phyloP scores from a whole-genome alignment of 2,888 invertebrate genomes.

The Galerucella nymphaeae region DNA sequence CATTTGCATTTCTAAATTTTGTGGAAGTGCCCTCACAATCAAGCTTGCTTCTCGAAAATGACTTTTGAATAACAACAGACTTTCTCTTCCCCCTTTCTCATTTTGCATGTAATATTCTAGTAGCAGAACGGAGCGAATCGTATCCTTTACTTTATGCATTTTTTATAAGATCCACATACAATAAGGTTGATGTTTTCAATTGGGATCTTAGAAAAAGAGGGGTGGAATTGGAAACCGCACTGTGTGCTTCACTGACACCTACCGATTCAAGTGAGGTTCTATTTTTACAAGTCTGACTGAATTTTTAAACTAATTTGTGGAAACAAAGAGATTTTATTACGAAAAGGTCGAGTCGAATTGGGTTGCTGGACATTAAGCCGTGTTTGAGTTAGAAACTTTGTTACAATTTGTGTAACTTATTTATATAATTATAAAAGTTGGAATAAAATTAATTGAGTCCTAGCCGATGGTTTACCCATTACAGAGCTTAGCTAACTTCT shows the following conservation, averaged over 20 bases:
- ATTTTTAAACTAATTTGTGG: background rate
- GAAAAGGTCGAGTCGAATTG: background rate
- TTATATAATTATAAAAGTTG: too few relatives aligned
- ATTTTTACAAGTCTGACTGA: background rate
- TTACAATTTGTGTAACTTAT: too few relatives aligned
- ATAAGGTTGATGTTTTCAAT: slow-evolving; percentile 15
- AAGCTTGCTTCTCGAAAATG: slow-evolving; percentile 29
- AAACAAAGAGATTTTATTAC: slow-evolving; percentile 1
- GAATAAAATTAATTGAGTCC: too few relatives aligned
- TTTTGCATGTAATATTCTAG: slow-evolving; percentile 32
- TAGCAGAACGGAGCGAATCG: slow-evolving; percentile 22
- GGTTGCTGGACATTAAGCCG: too few relatives aligned
- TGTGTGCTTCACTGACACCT: background rate
- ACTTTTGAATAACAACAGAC: slow-evolving; percentile 34
- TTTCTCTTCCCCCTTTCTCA: slow-evolving; percentile 16
- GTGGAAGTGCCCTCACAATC: slow-evolving; percentile 39
- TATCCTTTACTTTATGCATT: slow-evolving; percentile 26
- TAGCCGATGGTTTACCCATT: too few relatives aligned
- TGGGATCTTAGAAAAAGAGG: slow-evolving; percentile 1
- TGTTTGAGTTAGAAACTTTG: too few relatives aligned
- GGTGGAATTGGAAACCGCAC: background rate
- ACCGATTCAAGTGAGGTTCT: background rate
- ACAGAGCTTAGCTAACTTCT: too few relatives aligned
- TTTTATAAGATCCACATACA: slow-evolving; percentile 28
- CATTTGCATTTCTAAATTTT: slow-evolving; percentile 48